phyloP scores from a whole-genome alignment of 1,140 invertebrate genomes.

The Plodia interpunctella region DNA sequence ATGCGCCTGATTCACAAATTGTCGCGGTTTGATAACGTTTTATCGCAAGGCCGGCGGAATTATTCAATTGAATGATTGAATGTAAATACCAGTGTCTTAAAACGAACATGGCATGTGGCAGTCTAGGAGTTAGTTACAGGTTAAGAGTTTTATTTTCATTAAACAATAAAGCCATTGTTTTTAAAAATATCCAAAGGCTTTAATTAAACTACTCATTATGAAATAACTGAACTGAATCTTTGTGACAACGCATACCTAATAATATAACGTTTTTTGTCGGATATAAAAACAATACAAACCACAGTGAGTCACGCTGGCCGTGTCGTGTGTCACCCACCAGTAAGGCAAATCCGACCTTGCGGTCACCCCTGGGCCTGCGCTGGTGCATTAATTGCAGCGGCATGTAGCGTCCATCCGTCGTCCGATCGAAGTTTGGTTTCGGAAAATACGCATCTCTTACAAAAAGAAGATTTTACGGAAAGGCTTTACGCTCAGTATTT shows the following conservation, averaged over 20 bases:
- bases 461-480: no score
- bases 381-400: neutral
- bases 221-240: no score
- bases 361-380: neutral
- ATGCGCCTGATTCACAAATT: slow-evolving; percentile 34
- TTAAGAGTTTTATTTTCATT: no score
- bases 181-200: no score
- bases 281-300: neutral
- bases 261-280: neutral
- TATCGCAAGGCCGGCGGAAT: slow-evolving; percentile 28
- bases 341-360: slow-evolving; percentile 2
- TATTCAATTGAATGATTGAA: slow-evolving; percentile 42
- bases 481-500: no score
- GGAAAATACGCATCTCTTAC: no score
- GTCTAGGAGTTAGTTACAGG: no score
- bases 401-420: no score
- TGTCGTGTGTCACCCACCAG: neutral
- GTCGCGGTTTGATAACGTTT: slow-evolving; percentile 33
- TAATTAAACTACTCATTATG: no score
- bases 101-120: neutral
- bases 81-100: slow-evolving; percentile 5
- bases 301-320: neutral
- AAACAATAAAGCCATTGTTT: no score
- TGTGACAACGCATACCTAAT: neutral
- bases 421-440: no score